Conservation (phyloP, 2,113 vertebrate genomes). For the Oncorhynchus mykiss region DNA sequence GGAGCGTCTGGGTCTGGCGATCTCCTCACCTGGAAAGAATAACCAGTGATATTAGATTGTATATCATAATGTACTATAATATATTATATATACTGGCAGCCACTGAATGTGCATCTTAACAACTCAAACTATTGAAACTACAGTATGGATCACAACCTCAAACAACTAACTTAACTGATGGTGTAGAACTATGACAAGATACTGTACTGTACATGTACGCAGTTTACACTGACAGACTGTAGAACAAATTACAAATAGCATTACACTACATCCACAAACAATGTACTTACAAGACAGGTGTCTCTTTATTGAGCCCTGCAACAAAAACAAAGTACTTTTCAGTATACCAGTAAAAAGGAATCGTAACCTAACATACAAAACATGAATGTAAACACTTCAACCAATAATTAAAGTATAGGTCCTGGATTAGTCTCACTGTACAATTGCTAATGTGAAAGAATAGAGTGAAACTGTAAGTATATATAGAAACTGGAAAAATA, state of each 20-base stretch:
- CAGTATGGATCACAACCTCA: too few relatives aligned
- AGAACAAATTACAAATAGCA: not conserved
- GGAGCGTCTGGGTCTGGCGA: conserved; percentile 87
- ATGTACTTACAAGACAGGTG: conserved; percentile 94
- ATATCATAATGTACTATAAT: too few relatives aligned
- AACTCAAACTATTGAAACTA: too few relatives aligned
- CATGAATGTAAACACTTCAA: not conserved
- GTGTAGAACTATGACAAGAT: too few relatives aligned
- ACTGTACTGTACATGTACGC: too few relatives aligned
- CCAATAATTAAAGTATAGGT: too few relatives aligned
- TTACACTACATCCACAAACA: not conserved
- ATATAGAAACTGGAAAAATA: too few relatives aligned
- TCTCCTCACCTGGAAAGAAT: conserved; percentile 83
- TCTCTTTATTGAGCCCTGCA: conserved; percentile 92
- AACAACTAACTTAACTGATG: too few relatives aligned
- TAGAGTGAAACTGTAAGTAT: too few relatives aligned
- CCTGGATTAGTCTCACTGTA: not conserved
- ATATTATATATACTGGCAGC: too few relatives aligned
- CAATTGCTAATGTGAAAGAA: not conserved
- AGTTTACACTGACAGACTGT: too few relatives aligned
- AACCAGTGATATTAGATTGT: conserved; percentile 34
- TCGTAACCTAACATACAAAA: not conserved
- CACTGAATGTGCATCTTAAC: too few relatives aligned
- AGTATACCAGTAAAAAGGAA: not conserved
- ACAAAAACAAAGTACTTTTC: conserved; percentile 66